phyloP scores from a whole-genome alignment of 1,140 invertebrate species.

The Diplogasteroides magnus region DNA sequence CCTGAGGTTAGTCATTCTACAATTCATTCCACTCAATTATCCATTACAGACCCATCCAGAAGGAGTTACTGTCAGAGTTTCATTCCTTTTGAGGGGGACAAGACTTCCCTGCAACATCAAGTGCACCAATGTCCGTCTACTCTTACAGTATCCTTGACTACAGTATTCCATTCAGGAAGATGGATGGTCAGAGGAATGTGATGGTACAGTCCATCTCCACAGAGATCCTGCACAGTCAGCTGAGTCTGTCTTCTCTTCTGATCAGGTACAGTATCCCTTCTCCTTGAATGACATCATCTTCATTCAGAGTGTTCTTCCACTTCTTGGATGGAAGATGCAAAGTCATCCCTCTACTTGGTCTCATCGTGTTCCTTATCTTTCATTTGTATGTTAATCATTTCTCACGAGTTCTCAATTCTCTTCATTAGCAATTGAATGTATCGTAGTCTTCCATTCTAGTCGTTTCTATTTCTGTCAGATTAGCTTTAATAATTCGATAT shows the following conservation, averaged over 20 bases:
- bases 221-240: conserved; percentile 38
- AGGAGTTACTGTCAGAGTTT: conserved; percentile 42
- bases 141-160: conserved; percentile 5
- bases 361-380: conserved; percentile 48
- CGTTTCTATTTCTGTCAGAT: no score
- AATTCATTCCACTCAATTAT: not conserved
- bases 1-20: conserved; percentile 22
- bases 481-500: no score
- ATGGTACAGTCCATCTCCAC: conserved; percentile 39
- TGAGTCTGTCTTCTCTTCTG: conserved; percentile 47
- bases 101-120: conserved; percentile 38
- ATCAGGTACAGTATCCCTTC: no score
- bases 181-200: conserved; percentile 33
- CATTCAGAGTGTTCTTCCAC: conserved; percentile 34
- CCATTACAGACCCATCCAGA: conserved; percentile 5
- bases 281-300: no score
- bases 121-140: conserved; percentile 38
- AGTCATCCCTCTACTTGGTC: conserved; percentile 49
- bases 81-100: conserved; percentile 31
- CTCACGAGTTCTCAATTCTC: not conserved
- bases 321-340: conserved; percentile 51
- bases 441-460: no score
- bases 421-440: not conserved
- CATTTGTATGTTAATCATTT: conserved; percentile 36
- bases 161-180: conserved; percentile 36